phyloP scores from a whole-genome alignment of 2,888 invertebrate species.

The Lymantria monacha region DNA sequence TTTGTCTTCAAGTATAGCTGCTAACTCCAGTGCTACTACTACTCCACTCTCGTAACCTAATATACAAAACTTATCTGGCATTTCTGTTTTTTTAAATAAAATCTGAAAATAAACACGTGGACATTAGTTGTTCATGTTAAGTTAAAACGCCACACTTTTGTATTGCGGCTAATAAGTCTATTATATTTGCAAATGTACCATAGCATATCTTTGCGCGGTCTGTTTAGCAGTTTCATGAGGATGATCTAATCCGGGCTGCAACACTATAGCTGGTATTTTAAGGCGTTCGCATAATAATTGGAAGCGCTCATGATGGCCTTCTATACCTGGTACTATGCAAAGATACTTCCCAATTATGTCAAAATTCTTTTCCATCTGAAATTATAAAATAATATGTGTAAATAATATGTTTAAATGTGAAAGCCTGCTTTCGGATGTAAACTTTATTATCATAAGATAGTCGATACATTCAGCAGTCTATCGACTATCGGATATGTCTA shows the following conservation, averaged over 20 bases:
- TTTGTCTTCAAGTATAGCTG: constrained; percentile 49
- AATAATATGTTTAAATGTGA: neutral
- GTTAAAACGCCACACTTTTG: too few relatives aligned
- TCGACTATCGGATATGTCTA: too few relatives aligned
- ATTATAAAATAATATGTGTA: constrained; percentile 1
- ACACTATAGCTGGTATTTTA: constrained; percentile 45
- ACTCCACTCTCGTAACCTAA: constrained; percentile 57
- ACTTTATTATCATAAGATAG: neutral
- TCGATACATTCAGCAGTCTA: too few relatives aligned
- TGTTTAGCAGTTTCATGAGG: constrained; percentile 37
- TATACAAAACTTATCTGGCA: constrained; percentile 44
- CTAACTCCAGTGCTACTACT: constrained; percentile 50
- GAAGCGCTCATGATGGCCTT: too few relatives aligned
- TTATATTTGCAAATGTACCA: constrained; percentile 24
- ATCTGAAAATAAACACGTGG: constrained; percentile 25
- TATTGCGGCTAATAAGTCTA: too few relatives aligned
- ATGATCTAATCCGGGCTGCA: constrained; percentile 47
- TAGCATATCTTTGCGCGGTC: constrained; percentile 37
- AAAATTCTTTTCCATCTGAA: constrained; percentile 47
- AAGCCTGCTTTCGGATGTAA: neutral
- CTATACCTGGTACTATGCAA: constrained; percentile 33
- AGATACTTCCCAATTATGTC: constrained; percentile 36
- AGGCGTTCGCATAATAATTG: constrained; percentile 53
- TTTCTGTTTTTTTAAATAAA: constrained; percentile 34
- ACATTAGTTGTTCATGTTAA: too few relatives aligned